Evolutionary conservation across 2,797 vertebrate species (phyloP), one percentile per base, ranked within the genome.

Genomic region (Melopsittacus undulatus): DNA sequence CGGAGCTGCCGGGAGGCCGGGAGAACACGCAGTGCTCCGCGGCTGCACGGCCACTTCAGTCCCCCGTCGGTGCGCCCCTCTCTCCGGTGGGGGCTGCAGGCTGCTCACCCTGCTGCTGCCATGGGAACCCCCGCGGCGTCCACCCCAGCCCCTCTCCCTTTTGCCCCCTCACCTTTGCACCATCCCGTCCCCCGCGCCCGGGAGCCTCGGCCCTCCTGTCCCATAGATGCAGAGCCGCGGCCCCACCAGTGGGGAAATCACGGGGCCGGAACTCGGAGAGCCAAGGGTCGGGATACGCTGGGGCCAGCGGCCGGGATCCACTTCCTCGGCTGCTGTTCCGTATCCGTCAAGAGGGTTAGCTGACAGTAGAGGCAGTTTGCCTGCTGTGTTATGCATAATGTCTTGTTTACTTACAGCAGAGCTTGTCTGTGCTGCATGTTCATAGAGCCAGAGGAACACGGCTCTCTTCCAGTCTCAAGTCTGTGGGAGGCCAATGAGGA

Each of bases 361-460:
- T 9, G 14, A 1, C 9, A 57, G 56, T 16, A 16, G 26, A 4
- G 9, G 3, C 13, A 0, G 42, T 63, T 34, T 20, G 1, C 17
- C 34, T 7, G 20, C 20, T 9, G 12, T 4, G 8, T 38, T 36
- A 12, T 4, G 34, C 34, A 1, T 46, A 6, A 4, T 32, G 70
- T 29, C 46, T 7, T 49, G 18, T 46, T 42, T 30, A 5, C 17
- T 72, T 49, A 8, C n/a, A 3, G 11, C 16, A 46, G 30, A 14
- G 22, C 36, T 0, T 1, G 34, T 27, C 52, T 32, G 21, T 11
- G 42, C 11, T 22, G 22, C 9, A 0, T 5, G 24, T 21, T 54
- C 45, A 3, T 9, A 9, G 5, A 10, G 45, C 17, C 48, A n/a
- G 66, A 46, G 52, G 46, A 54, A 1, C n/a, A 5, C 2, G 8